These are phyloP conservation scores for Cynodonichthys magdalenae DNA, from an alignment of 2,797 vertebrate species.

Conservation along the genomic window DNA sequence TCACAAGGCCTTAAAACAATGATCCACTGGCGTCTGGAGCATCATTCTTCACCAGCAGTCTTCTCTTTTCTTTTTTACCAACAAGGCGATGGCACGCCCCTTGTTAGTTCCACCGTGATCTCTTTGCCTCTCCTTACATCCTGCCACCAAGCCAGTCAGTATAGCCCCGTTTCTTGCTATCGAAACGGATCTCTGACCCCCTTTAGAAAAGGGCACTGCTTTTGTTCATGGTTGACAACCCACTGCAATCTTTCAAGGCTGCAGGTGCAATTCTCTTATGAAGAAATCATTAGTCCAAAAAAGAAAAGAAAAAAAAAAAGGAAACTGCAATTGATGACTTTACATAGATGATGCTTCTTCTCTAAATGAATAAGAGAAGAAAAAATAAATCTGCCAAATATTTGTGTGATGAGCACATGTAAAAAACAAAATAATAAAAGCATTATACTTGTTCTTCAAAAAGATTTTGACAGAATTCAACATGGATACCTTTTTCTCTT, in stretches of 20 bases:
- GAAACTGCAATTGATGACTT: constrained; percentile 44
- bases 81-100: constrained; percentile 66
- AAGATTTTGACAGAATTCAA: constrained; percentile 55
- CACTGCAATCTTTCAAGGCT: constrained; percentile 58
- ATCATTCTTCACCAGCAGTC: constrained; percentile 71
- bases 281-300: constrained; percentile 46
- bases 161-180: constrained; percentile 42
- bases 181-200: constrained; percentile 50
- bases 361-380: constrained; percentile 11
- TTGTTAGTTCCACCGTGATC: constrained; percentile 77
- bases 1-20: constrained; percentile 61
- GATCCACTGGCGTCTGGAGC: constrained; percentile 65
- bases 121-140: constrained; percentile 41
- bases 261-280: constrained; percentile 68
- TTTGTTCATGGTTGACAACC: constrained; percentile 72
- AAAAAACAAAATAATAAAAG: constrained; percentile 49
- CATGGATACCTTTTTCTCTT: constrained; percentile 45
- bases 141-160: constrained; percentile 42
- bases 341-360: constrained; percentile 30
- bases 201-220: constrained; percentile 35
- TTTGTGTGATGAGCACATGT: constrained; percentile 32
- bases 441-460: constrained; percentile 26
- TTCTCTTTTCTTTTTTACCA: constrained; percentile 60
- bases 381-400: constrained; percentile 45
- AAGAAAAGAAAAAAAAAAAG: no score